A percentile compares a stretch with the other conserved stretches of the same genome.
These are phyloP conservation scores for Polypterus bichir DNA, from an alignment of 2,113 vertebrate species.

Conservation along the genomic window DNA sequence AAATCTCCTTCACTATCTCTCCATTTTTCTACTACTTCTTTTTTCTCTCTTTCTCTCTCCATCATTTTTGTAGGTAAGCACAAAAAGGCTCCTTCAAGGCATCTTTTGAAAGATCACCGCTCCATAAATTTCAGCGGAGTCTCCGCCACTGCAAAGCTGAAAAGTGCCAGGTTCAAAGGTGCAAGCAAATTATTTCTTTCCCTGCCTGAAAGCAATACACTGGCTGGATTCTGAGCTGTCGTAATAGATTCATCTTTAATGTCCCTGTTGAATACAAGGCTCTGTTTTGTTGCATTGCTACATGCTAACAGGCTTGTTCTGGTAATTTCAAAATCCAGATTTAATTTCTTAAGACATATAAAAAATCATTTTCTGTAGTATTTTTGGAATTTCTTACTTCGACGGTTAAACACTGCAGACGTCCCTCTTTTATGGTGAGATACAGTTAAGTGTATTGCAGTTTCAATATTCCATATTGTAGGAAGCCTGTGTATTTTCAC, in stretches of 20 bases:
- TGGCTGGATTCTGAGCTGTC: no score
- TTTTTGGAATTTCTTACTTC: slow-evolving; percentile 17
- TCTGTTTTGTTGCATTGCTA: slow-evolving; percentile 7
- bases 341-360: slow-evolving; percentile 12
- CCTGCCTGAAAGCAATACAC: no score
- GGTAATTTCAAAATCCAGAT: slow-evolving; percentile 14
- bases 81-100: not conserved
- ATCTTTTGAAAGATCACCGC: no score
- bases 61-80: not conserved
- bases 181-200: no score
- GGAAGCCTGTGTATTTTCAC: slow-evolving; percentile 10
- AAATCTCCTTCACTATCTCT: no score
- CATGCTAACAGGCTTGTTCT: slow-evolving; percentile 20
- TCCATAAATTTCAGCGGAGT: no score
- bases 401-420: not conserved
- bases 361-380: slow-evolving; percentile 14
- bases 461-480: slow-evolving; percentile 9
- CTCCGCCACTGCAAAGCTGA: no score
- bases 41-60: not conserved
- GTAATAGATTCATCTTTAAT: no score
- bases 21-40: not conserved
- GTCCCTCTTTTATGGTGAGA: no score
- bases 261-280: no score
- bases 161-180: no score
- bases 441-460: slow-evolving; percentile 1